Percentiles rank a stretch among this genome's conserved stretches.
phyloP scores from a whole-genome alignment of 2,888 invertebrate species.

The Drosophila acutilabella region DNA sequence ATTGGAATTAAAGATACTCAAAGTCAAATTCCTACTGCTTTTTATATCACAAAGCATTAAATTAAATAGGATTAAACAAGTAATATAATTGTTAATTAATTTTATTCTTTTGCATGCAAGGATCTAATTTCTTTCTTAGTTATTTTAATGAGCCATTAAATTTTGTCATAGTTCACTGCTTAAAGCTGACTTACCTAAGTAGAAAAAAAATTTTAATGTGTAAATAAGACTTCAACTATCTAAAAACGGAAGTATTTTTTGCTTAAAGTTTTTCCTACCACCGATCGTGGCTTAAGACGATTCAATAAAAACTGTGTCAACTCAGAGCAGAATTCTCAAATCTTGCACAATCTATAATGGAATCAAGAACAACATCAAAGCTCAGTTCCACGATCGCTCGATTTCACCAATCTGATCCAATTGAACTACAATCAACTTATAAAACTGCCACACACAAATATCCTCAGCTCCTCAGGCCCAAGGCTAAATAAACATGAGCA shows the following conservation, averaged over 20 bases:
- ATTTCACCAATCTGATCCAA: slow-evolving; percentile 47
- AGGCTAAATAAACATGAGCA: slow-evolving; percentile 51
- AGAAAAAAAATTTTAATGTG: no score
- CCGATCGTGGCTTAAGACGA: no score
- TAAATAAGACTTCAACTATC: no score
- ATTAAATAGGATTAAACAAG: background rate
- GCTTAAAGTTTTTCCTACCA: no score
- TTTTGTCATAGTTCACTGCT: no score
- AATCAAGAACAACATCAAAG: slow-evolving; percentile 8
- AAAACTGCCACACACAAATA: slow-evolving; percentile 16
- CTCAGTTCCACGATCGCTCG: slow-evolving; percentile 40
- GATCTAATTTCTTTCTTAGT: background rate
- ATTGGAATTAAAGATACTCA: background rate
- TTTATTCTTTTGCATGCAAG: background rate
- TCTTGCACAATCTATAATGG: slow-evolving; percentile 18
- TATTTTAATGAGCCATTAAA: background rate
- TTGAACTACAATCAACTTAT: slow-evolving; percentile 33
- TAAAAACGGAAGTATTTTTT: no score
- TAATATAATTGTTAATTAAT: background rate
- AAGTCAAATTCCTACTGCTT: background rate
- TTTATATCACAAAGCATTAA: background rate
- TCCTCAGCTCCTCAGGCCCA: slow-evolving; percentile 30
- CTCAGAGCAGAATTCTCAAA: slow-evolving; percentile 5
- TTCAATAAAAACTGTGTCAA: slow-evolving; percentile 7
- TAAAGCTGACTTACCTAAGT: background rate